Evolutionary conservation across 2,113 vertebrate species (phyloP), one percentile per base, ranked within the genome.

Genomic region (Pelecanus crispus): DNA sequence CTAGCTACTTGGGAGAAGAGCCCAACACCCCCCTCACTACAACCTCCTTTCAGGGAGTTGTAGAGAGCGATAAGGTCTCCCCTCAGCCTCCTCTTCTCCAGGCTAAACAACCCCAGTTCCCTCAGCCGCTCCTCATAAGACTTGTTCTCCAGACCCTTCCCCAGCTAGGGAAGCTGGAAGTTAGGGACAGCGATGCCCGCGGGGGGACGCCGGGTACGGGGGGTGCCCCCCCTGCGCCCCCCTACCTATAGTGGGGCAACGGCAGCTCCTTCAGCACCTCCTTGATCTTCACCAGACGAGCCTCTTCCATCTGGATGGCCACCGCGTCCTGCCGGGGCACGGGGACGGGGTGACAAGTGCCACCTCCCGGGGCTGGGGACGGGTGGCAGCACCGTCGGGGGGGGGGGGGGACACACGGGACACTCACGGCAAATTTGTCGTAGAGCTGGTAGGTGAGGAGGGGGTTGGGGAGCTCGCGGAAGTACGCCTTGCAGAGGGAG

Each of bases 401-500:
- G 2, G 32, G 24, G 24, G 6, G 42, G 42, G 42, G 42, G 42
- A 42, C 42, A 42, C 42, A 13, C n/a, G 24, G 29, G 21, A 36
- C 42, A 98, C 99, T 98, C 97, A 99, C 99, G 7, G 99, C 99
- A 38, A 99, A 99, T 90, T 99, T 99, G 97, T 99, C 99, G 4
- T 99, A 99, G 59, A 99, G 99, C 97, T 99, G 98, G 93, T 99
- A 99, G 2, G 99, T 99, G 96, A 99, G 99, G 89, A 99, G 98
- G 1, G 99, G 99, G 95, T 99, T 99, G 12, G 99, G 99, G 56
- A 99, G 98, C 88, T 99, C 99, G 63, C 99, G 97, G 98, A 99
- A 99, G 40, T 99, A 99, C 6, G 99, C 99, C 91, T 99, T 99
- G 96, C 99, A 99, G 86, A 99, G 92, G 7, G 99, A 99, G 92